These are phyloP conservation scores for Phenacoccus solenopsis DNA, from an alignment of 1,140 invertebrate genomes.

Conservation along the genomic window DNA sequence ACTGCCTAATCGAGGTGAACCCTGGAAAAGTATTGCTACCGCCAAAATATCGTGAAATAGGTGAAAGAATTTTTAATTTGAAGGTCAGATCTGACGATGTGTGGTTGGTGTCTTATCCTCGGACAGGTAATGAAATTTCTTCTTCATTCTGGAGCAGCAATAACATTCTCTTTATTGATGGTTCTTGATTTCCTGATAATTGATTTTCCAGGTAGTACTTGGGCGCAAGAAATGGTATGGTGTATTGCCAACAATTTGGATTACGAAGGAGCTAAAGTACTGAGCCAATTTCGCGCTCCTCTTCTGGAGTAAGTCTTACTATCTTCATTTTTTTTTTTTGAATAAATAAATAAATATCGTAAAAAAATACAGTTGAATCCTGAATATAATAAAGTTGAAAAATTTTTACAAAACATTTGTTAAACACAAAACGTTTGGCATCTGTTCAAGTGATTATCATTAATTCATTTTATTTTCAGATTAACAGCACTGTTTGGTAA, in stretches of 20 bases:
- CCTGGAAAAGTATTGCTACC: conserved; percentile 53
- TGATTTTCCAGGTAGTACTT: conserved; percentile 67
- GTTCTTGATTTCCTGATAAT: too few relatives aligned
- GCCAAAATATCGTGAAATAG: conserved; percentile 49
- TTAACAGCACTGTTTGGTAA: conserved; percentile 37
- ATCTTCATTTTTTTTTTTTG: background rate
- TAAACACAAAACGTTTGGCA: too few relatives aligned
- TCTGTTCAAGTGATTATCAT: too few relatives aligned
- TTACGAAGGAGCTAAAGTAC: conserved; percentile 52
- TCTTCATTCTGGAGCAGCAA: too few relatives aligned
- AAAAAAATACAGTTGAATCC: too few relatives aligned
- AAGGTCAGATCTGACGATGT: conserved; percentile 52
- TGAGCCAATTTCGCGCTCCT: conserved; percentile 43
- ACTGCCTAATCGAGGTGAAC: conserved; percentile 53
- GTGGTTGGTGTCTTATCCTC: conserved; percentile 67
- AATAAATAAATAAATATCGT: too few relatives aligned
- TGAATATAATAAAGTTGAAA: too few relatives aligned
- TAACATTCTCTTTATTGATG: too few relatives aligned
- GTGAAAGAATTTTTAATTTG: conserved; percentile 46
- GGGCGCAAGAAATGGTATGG: conserved; percentile 81
- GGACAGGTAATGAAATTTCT: conserved; percentile 68
- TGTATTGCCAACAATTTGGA: conserved; percentile 63
- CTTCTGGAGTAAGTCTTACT: conserved; percentile 39
- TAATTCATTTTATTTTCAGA: conserved; percentile 27
- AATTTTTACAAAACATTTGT: too few relatives aligned